phyloP scores from a whole-genome alignment of 2,888 invertebrate genomes.

The Pteria penguin region DNA sequence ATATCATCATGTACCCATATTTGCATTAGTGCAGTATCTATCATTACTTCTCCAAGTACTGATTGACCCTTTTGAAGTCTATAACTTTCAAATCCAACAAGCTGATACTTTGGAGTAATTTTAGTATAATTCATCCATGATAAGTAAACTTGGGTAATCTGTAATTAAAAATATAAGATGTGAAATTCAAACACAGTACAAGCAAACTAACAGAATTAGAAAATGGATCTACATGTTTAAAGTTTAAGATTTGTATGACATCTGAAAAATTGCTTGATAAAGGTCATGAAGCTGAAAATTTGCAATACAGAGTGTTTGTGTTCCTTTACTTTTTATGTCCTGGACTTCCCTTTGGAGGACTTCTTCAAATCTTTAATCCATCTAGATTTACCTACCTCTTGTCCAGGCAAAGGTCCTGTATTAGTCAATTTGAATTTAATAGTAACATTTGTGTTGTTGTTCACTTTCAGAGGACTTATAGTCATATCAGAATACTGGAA shows the following conservation, averaged over 20 bases:
- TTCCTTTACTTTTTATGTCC: too few relatives aligned
- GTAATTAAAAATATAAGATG: too few relatives aligned
- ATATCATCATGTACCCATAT: background rate
- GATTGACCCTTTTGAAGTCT: background rate
- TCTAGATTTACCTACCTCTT: constrained; percentile 76
- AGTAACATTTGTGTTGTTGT: constrained; percentile 58
- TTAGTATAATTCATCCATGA: background rate
- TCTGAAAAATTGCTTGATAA: too few relatives aligned
- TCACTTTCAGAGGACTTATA: constrained; percentile 27
- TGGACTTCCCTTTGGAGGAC: too few relatives aligned
- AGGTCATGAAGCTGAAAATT: too few relatives aligned
- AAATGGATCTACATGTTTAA: too few relatives aligned
- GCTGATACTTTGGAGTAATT: background rate
- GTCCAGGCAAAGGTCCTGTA: constrained; percentile 64
- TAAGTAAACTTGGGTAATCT: background rate
- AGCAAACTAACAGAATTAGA: too few relatives aligned
- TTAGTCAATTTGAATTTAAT: constrained; percentile 66
- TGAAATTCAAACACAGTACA: too few relatives aligned
- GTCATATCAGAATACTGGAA: constrained; percentile 53
- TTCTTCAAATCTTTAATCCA: too few relatives aligned
- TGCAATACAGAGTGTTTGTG: too few relatives aligned
- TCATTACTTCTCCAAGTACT: background rate
- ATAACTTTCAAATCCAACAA: constrained; percentile 6
- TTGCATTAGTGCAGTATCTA: background rate
- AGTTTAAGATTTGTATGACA: too few relatives aligned